Evolutionary conservation across 1,140 invertebrate species (phyloP), one percentile per base, ranked within the genome.

Genomic region (Aphelenchoides fujianensis): DNA sequence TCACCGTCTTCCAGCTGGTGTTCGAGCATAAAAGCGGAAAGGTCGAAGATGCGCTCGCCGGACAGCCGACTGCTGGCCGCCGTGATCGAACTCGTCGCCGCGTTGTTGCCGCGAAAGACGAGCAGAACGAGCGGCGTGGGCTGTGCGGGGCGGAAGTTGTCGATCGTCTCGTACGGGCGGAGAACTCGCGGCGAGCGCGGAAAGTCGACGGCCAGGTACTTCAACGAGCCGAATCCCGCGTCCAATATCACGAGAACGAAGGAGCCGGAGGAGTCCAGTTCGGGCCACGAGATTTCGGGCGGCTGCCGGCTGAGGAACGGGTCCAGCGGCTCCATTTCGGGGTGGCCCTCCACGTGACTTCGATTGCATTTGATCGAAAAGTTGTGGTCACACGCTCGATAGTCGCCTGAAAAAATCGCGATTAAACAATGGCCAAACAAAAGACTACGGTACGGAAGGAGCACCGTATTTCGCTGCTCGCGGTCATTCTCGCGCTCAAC

Each of bases 321-420:
- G 27, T 75, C 69, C 3, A 80, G 48, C 16, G 80, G 72, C 16
- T 74, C 52, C 62, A 70, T 80, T 34, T 79, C 71, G 3, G 82
- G 80, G 71, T 82, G 73, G 12, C 54, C 82, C 32, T 71, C 57
- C 9, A 79, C 30, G 36, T 70, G 41, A 1, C 28, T 37, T 2
- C 19, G 27, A 30, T 72, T 73, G 19, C 34, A 48, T 32, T 57
- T 55, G 27, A 68, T 61, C 12, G 59, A 37, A 62, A 78, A 84
- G 23, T 84, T 69, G 68, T 82, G 81, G 19, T 82, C 80, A 71
- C 81, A 82, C 9, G 77, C 81, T 30, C 81, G 68, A 61, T 82
- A 82, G 35, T 64, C 34, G 16, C 80, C 79, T 80, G n/a, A 52
- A 82, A 3, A 1, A 12, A 23, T n/a, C n/a, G n/a, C n/a, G n/a